phyloP scores from a whole-genome alignment of 2,888 invertebrate genomes.

The Athalia cordata region DNA sequence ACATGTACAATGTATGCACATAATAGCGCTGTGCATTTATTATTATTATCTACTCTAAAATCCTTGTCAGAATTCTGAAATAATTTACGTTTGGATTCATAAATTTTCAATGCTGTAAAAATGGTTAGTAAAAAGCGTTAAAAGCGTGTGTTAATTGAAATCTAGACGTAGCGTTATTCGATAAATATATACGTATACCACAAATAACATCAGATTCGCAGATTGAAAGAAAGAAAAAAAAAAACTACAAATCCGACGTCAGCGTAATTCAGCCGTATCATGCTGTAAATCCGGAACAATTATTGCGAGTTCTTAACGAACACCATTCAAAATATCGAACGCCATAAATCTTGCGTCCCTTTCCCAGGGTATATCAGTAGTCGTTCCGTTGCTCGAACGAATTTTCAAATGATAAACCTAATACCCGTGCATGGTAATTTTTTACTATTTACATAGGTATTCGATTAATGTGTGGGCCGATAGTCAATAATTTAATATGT shows the following conservation, averaged over 20 bases:
- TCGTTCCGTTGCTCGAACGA: background rate
- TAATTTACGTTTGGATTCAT: conserved; percentile 45
- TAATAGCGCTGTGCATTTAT: no score
- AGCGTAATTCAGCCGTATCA: background rate
- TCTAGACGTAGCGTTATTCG: conserved; percentile 20
- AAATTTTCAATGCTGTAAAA: background rate
- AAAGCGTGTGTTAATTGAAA: conserved; percentile 46
- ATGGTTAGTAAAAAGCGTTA: conserved; percentile 50
- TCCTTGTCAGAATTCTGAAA: background rate
- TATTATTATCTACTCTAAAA: background rate
- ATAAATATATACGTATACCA: conserved; percentile 2
- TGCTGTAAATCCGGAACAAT: conserved; percentile 52
- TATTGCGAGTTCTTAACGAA: background rate
- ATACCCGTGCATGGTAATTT: no score
- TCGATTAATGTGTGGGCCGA: background rate
- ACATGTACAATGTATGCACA: no score
- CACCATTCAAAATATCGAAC: background rate
- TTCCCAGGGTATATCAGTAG: background rate
- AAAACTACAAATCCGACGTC: background rate
- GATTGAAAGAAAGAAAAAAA: background rate
- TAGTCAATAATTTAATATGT: background rate
- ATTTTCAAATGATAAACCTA: no score
- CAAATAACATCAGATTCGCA: background rate
- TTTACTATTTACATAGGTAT: background rate
- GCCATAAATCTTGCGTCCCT: no score